Conservation (phyloP, 2,888 invertebrate genomes). For the Hesperia comma region DNA sequence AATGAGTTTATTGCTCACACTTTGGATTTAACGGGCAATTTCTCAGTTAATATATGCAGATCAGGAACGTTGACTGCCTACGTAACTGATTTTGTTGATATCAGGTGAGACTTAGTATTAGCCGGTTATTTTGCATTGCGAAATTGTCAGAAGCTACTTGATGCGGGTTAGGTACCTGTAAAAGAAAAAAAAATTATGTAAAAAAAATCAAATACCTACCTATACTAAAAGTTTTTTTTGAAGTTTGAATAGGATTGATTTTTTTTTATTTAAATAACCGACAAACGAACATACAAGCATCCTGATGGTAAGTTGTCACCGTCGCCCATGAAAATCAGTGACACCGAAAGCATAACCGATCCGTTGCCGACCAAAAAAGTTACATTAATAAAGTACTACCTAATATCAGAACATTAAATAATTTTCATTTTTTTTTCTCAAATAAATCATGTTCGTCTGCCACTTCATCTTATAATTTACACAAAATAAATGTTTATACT, state of each 20-base stretch:
- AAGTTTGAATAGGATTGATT: no score
- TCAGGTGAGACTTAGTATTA: background rate
- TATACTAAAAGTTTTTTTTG: no score
- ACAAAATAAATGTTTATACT: background rate
- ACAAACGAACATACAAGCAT: no score
- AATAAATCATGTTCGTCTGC: background rate
- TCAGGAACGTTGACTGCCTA: conserved; percentile 13
- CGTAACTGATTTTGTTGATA: conserved; percentile 15
- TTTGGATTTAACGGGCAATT: conserved; percentile 18
- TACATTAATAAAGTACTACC: no score
- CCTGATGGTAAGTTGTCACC: no score
- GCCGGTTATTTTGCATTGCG: background rate
- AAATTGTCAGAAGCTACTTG: no score
- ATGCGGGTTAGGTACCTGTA: no score
- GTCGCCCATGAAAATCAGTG: no score
- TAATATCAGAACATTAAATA: background rate
- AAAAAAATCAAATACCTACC: background rate
- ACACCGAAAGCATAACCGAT: no score
- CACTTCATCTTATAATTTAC: background rate
- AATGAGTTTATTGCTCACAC: conserved; percentile 36
- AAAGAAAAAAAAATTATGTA: background rate
- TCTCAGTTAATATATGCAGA: conserved; percentile 25
- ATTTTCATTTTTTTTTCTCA: background rate
- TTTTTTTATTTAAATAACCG: no score
- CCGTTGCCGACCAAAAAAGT: background rate